Percentiles rank a stretch among this genome's conserved stretches.
These are phyloP conservation scores for Semnopithecus entellus DNA, from an alignment of 2,113 vertebrate genomes.

Conservation along the genomic window DNA sequence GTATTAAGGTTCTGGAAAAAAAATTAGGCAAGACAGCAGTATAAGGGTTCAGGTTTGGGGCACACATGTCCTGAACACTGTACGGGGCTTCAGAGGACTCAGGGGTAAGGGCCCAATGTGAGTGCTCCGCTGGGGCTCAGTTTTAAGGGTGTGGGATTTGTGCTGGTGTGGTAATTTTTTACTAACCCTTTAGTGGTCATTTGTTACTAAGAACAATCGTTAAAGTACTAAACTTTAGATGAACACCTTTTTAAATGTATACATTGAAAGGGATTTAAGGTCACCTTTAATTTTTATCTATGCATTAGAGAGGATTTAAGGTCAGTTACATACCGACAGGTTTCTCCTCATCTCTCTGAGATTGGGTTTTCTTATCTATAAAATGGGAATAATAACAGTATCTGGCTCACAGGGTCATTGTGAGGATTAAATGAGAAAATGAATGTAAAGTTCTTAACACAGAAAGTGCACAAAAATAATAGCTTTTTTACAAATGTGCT, in stretches of 20 bases:
- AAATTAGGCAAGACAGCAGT: neutral
- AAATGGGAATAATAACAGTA: neutral
- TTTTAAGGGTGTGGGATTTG: neutral
- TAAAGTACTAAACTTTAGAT: neutral
- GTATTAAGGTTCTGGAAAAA: neutral
- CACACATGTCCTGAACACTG: neutral
- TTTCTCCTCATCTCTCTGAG: neutral
- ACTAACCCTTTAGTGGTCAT: neutral
- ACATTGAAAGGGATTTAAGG: neutral
- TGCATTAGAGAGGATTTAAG: neutral
- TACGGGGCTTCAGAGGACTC: neutral
- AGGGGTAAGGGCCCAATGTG: neutral
- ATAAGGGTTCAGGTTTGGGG: neutral
- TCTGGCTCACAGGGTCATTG: neutral
- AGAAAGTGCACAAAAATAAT: neutral
- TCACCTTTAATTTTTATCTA: neutral
- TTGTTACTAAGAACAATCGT: neutral
- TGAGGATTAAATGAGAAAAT: neutral
- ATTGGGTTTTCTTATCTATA: neutral
- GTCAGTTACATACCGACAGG: neutral
- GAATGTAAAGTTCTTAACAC: slow-evolving; percentile 34
- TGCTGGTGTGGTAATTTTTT: neutral
- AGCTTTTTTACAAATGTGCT: neutral
- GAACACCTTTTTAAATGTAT: neutral
- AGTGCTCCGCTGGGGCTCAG: neutral